Percentiles rank a stretch among this genome's conserved stretches.
phyloP scores from a whole-genome alignment of 2,888 invertebrate genomes.

The Eudasyphora cyanicolor region DNA sequence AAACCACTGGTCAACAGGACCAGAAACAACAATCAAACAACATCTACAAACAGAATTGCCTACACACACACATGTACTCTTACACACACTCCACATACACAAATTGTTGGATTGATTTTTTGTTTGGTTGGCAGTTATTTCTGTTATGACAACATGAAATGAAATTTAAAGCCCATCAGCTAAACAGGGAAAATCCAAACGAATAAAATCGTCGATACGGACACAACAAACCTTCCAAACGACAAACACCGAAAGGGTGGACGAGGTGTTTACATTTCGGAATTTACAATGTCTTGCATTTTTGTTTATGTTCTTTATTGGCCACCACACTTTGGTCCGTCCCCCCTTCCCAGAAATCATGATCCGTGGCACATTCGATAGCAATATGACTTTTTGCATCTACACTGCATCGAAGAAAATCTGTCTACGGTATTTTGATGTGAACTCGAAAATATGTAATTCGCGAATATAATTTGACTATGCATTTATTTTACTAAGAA shows the following conservation, averaged over 20 bases:
- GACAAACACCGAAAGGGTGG: slow-evolving; percentile 57
- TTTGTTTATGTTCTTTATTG: slow-evolving; percentile 22
- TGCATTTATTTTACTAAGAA: too few species aligned
- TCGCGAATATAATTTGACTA: too few species aligned
- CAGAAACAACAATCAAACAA: slow-evolving; percentile 38
- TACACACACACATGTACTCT: slow-evolving; percentile 19
- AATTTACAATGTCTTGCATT: slow-evolving; percentile 12
- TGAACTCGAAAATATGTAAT: too few species aligned
- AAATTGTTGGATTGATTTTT: slow-evolving; percentile 19
- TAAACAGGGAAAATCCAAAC: slow-evolving; percentile 17
- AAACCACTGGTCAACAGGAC: not conserved
- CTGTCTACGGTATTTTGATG: too few species aligned
- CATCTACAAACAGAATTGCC: slow-evolving; percentile 27
- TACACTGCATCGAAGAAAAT: not conserved
- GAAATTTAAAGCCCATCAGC: slow-evolving; percentile 62
- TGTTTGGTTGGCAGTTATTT: slow-evolving; percentile 11
- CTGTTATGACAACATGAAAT: slow-evolving; percentile 50
- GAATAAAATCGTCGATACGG: not conserved
- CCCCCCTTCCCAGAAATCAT: slow-evolving; percentile 28
- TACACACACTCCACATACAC: slow-evolving; percentile 15
- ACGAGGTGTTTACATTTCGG: not conserved
- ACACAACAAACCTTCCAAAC: slow-evolving; percentile 31
- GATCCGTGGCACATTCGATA: not conserved
- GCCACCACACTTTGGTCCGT: slow-evolving; percentile 9
- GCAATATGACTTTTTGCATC: not conserved